These are phyloP conservation scores for Aphodius granarius DNA, from an alignment of 2,888 invertebrate genomes.

Conservation along the genomic window DNA sequence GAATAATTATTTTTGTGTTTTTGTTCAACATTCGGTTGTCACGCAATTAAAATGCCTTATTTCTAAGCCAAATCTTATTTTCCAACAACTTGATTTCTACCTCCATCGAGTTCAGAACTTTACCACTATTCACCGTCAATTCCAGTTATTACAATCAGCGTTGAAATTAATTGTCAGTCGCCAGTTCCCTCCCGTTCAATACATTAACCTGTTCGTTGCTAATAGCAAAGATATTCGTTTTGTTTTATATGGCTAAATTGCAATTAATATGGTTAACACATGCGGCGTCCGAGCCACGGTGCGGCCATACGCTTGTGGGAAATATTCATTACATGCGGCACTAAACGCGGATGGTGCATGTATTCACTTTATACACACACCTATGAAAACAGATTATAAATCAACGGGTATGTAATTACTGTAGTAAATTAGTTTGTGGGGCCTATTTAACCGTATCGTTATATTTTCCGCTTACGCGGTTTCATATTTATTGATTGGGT, in stretches of 20 bases:
- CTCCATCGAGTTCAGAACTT: not conserved
- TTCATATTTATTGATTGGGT: not conserved
- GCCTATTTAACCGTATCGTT: slow-evolving; percentile 21
- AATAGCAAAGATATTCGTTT: slow-evolving; percentile 7
- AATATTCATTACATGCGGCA: not conserved
- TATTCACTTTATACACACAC: slow-evolving; percentile 20
- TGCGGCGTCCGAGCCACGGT: not conserved
- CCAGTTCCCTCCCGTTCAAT: not conserved
- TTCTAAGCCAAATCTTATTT: too few species aligned
- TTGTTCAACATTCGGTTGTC: too few species aligned
- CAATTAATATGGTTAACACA: slow-evolving; percentile 14
- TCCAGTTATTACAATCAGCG: not conserved
- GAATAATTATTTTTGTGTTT: not conserved
- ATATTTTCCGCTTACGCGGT: not conserved
- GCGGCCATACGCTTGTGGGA: not conserved
- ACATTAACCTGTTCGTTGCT: not conserved
- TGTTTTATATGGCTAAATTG: slow-evolving; percentile 12
- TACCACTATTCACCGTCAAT: not conserved
- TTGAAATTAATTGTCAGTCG: not conserved
- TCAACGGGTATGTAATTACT: slow-evolving; percentile 24
- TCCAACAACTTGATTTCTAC: too few species aligned
- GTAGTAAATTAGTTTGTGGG: slow-evolving; percentile 24
- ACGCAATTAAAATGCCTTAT: too few species aligned
- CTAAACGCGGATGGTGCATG: slow-evolving; percentile 9
- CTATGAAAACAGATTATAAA: slow-evolving; percentile 22